Evolutionary conservation across 2,113 vertebrate species (phyloP), one percentile per base, ranked within the genome.

Genomic region (Melanostigma gelatinosum): DNA sequence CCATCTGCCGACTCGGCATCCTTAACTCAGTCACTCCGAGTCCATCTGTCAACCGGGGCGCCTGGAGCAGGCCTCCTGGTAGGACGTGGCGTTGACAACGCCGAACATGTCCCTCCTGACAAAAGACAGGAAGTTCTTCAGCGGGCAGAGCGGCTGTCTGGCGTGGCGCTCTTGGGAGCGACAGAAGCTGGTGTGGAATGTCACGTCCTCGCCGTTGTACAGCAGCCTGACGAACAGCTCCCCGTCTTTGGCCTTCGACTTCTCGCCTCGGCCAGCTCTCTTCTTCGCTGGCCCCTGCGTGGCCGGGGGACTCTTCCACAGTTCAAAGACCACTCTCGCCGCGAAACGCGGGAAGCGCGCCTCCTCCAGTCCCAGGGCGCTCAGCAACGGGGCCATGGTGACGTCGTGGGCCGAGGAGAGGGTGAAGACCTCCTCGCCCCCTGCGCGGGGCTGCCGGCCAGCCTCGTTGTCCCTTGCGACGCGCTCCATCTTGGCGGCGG

Each of bases 401-500:
- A 99, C 97, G 4, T 99, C 98, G 0, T 99, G 98, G 8, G 97
- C 98, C 0, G 98, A 99, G 44, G 96, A 97, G 55, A 99, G 94
- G 9, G 95, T 90, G 73, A 99, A 97, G 13, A 96, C 32, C 73
- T 96, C 96, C 3, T 96, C 86, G 88, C 95, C 5, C 82, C 96
- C 3, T 68, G 94, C 2, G 11, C 88, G 77, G 11, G 93, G 81
- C 94, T 94, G 72, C 77, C 89, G 10, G 88, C 92, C 42, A 0
- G 70, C 72, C 61, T 80, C 83, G 4, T 22, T 88, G 85, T 94
- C 96, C 58, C 89, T 93, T 0, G 96, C 95, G 0, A 96, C 91
- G 0, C 87, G 95, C 85, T 95, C 97, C 96, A 99, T 95, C 50
- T 96, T 95, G 24, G 63, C 42, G 4, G 95, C 92, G 0, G 97